Percentiles rank a stretch among this genome's conserved stretches.
Evolutionary conservation across 2,113 vertebrate genomes (phyloP).

Genomic region (Rhodinocichla rosea): DNA sequence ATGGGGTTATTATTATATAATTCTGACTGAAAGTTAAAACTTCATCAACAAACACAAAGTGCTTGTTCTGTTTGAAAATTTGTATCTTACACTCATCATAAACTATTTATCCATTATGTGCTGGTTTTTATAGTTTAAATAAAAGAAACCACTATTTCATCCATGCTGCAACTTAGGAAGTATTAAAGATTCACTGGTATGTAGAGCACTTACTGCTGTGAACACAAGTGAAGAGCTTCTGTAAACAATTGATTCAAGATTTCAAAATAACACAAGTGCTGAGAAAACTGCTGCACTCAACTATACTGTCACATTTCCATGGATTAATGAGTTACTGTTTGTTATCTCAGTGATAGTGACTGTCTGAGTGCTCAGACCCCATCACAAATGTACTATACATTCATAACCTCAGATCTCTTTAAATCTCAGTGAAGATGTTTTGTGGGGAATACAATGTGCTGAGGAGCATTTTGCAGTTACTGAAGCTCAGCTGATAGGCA

Average conservation of each 20-base stretch:
- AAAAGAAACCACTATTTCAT: neutral
- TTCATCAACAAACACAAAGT: neutral
- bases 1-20: neutral
- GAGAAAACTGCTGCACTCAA: neutral
- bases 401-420: conserved; percentile 1
- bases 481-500: neutral
- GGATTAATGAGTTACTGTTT: conserved; percentile 28
- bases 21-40: neutral
- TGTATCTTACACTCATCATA: neutral
- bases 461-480: neutral
- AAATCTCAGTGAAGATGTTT: neutral
- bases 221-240: conserved; percentile 55
- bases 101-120: neutral
- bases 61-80: conserved; percentile 1
- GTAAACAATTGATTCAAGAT: conserved; percentile 46
- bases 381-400: neutral
- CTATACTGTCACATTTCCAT: neutral
- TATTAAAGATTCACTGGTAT: neutral
- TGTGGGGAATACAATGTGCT: neutral
- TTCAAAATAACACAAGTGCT: conserved; percentile 35
- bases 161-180: neutral
- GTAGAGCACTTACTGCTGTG: conserved; percentile 41
- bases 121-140: neutral
- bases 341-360: neutral
- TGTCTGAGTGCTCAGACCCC: neutral